Base-by-base conservation (phyloP, 2,888 invertebrate species). In the Papilio protenor region DNA sequence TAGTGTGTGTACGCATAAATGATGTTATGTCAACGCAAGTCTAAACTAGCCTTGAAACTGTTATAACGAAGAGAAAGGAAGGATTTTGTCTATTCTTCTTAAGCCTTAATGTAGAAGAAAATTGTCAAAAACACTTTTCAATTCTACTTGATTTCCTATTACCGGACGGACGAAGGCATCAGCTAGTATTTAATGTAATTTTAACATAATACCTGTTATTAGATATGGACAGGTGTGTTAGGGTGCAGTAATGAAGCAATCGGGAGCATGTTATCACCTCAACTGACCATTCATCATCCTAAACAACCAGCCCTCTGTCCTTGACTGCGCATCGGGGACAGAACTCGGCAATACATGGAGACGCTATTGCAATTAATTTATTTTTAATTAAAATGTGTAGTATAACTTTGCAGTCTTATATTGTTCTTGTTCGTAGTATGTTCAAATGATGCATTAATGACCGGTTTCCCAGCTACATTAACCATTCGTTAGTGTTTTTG, bases 231-330 rank as follows among this genome's bases (percentile, higher is more conserved):
- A 74, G 52, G 74, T 71, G 70, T 52, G 6, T 69, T 45, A 52
- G 57, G 71, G 77, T 40, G 55, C 40, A 27, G 49, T 77, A 77
- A 77, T 77, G 77, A 77, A 77, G 77, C 77, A 71, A 77, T 75
- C 77, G 74, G 75, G 74, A 75, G 75, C 77, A 71, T 75, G 77
- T 77, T 77, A 77, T 75, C 77, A 77, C 77, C 75, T 77, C 14
- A 40, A 70, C 21, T 70, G 27, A 77, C 74, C 77, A 77, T 77
- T 77, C 77, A 77, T 77, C 77, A 77, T 77, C 70, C 59, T 77
- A 74, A 74, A 49, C n/a, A 64, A 64, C 49, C 69, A 74, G 69
- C 57, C 77, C 70, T 49, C 74, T 70, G 77, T 70, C 77, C 74
- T 77, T 77, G 74, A 45, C 72, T 40, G 52, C 18, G 74, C 69